Percentiles rank a stretch among this genome's conserved stretches.
Evolutionary conservation across 1,140 invertebrate genomes (phyloP).

Genomic region (Lordiphosa collinella): DNA sequence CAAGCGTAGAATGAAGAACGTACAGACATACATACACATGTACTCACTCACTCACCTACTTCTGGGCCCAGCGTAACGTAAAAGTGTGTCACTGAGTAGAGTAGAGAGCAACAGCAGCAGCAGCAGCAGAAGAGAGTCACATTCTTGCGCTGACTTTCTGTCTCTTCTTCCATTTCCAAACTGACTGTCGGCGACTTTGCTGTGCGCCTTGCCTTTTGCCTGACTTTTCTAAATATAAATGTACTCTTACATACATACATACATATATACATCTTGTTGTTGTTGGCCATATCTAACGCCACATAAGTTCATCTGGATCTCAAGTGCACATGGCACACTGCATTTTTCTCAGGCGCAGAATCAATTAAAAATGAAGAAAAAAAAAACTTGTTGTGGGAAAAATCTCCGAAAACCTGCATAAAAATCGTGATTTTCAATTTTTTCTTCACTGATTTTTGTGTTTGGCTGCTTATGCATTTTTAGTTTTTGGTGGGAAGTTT

Average conservation of each 20-base stretch:
- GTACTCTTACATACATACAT: not conserved
- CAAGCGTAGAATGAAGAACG: slow-evolving; percentile 68
- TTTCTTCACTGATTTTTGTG: slow-evolving; percentile 50
- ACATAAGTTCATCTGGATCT: slow-evolving; percentile 74
- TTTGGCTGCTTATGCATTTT: slow-evolving; percentile 61
- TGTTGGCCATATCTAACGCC: slow-evolving; percentile 45
- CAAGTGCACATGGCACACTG: slow-evolving; percentile 59
- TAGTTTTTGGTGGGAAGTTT: slow-evolving; percentile 55
- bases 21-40: too few relatives aligned
- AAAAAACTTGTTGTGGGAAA: slow-evolving; percentile 69
- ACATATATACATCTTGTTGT: slow-evolving; percentile 11
- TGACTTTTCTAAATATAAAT: too few relatives aligned
- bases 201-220: slow-evolving; percentile 3
- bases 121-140: slow-evolving; percentile 42
- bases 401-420: slow-evolving; percentile 69
- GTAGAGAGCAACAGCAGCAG: slow-evolving; percentile 24
- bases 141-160: slow-evolving; percentile 58
- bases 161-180: slow-evolving; percentile 20
- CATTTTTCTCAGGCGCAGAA: slow-evolving; percentile 63
- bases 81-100: slow-evolving; percentile 65
- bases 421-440: slow-evolving; percentile 69
- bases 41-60: slow-evolving; percentile 56
- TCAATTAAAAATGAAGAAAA: slow-evolving; percentile 64
- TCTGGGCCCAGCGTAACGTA: slow-evolving; percentile 33
- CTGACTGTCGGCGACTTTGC: slow-evolving; percentile 14